Evolutionary conservation across 2,113 vertebrate genomes (phyloP), one percentile per base, ranked within the genome.

Genomic region (Pituophis catenifer): DNA sequence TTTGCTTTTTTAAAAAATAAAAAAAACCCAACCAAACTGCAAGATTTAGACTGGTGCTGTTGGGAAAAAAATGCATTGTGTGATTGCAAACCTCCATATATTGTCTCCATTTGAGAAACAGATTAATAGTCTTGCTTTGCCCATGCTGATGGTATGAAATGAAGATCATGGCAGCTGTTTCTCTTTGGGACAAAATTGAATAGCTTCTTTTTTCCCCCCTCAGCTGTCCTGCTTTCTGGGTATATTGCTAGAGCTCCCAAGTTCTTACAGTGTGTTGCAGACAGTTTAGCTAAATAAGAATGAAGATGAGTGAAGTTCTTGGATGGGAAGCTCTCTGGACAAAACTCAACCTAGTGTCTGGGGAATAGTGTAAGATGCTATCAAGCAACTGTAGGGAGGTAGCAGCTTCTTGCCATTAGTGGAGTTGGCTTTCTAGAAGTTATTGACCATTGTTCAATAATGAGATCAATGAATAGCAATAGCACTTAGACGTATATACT

Each of bases 101-200:
- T 81, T 53, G 33, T 62, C 11, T 50, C 75, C 75, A 86, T 93
- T 90, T 93, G 70, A 90, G 92, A 90, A 86, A 58, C 6, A 38
- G 6, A 38, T 90, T 52, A 93, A 87, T 48, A 90, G 89, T 90
- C 75, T 90, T 90, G 44, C 55, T 58, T 81, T 44, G 5, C 29
- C 65, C 26, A 59, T 50, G 54, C 48, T 38, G 23, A 8, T 90
- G 70, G 44, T 38, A 55, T 93, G 75, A 54, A 90, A 86, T 93
- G 89, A 93, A 93, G 48, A 38, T 50, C 5, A 3, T 33, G 52
- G 57, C 92, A 93, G 81, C 92, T 93, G 92, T 59, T 87, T 93
- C 48, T 86, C 57, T 62, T 53, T 86, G 48, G 55, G 48, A 93
- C 75, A 86, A 52, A 62, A 26, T 62, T 93, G 70, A 90, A 93